Percentiles rank a stretch among this genome's conserved stretches.
Conservation (phyloP, 2,797 vertebrate species). For the Peromyscus aztecus region DNA sequence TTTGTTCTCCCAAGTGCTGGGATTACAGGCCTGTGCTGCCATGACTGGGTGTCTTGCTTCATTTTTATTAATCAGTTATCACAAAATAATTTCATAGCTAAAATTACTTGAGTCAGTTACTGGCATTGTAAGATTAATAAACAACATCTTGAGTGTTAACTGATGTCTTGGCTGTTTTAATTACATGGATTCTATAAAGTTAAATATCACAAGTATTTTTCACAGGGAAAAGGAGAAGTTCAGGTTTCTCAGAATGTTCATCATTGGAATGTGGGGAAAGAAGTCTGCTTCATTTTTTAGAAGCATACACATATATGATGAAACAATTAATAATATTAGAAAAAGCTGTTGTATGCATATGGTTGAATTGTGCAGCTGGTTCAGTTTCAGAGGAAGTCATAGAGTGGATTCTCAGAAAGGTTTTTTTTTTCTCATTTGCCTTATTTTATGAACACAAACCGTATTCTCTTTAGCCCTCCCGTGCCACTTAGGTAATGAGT, state of each 20-base stretch:
- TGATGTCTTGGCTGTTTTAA: constrained; percentile 43
- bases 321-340: background rate
- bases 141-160: constrained; percentile 21
- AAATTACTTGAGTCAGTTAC: constrained; percentile 23
- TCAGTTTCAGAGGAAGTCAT: constrained; percentile 45
- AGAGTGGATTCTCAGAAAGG: constrained; percentile 34
- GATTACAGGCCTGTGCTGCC: background rate
- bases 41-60: background rate
- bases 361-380: background rate
- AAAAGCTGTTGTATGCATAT: background rate
- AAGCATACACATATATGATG: background rate
- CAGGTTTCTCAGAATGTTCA: constrained; percentile 42
- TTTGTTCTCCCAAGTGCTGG: background rate
- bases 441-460: constrained; percentile 57
- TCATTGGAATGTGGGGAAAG: constrained; percentile 4
- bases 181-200: constrained; percentile 48
- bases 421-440: background rate
- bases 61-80: constrained; percentile 31
- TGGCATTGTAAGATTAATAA: constrained; percentile 49
- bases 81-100: constrained; percentile 50
- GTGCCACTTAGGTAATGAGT: constrained; percentile 38
- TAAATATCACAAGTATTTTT: constrained; percentile 35
- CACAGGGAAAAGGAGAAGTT: constrained; percentile 4
- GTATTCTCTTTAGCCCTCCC: constrained; percentile 13
- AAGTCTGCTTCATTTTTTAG: background rate